Evolutionary conservation across 2,113 vertebrate genomes (phyloP), one percentile per base, ranked within the genome.

Genomic region (Bubo blakistoni): DNA sequence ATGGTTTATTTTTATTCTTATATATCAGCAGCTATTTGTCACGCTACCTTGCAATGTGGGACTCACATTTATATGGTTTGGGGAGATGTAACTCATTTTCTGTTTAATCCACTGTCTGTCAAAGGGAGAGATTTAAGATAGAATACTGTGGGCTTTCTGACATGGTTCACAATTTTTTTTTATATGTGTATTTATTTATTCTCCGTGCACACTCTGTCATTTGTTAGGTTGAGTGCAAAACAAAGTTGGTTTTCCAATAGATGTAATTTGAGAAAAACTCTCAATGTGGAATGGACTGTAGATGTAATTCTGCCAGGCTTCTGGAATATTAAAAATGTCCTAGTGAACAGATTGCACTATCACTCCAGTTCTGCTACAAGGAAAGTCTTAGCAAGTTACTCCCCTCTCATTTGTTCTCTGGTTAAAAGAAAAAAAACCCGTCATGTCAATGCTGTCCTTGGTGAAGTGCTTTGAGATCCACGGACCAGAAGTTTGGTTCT

Each of bases 101-200:
- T 93, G 54, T 95, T 97, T 98, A 95, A 97, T 97, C 94, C 88
- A 84, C 88, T 96, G 89, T 55, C 86, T 95, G 72, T 95, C 95
- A 96, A 82, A 90, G 69, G 38, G 29, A 59, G 42, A 94, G 89
- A 95, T 98, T 97, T 96, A 86, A 86, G 88, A 86, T 42, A 88
- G 77, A 94, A 57, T 76, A 8, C 59, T 69, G 58, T 32, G 73
- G 32, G 82, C 90, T 94, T 92, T 95, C 77, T 94, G 62, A 96
- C 88, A 51, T 46, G 82, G 66, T 34, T 95, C 81, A 54, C 74
- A 15, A 47, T 84, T 94, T 94, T 95, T 93, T 73, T 89, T 42
- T 65, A 57, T 54, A 29, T 36, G 59, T 44, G 71, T 79, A 42
- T 90, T 94, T 95, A 76, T 90, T 93, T 81, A 36, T 89, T 90